Conservation (phyloP, 2,888 invertebrate genomes). For the Eristalis tenax region DNA sequence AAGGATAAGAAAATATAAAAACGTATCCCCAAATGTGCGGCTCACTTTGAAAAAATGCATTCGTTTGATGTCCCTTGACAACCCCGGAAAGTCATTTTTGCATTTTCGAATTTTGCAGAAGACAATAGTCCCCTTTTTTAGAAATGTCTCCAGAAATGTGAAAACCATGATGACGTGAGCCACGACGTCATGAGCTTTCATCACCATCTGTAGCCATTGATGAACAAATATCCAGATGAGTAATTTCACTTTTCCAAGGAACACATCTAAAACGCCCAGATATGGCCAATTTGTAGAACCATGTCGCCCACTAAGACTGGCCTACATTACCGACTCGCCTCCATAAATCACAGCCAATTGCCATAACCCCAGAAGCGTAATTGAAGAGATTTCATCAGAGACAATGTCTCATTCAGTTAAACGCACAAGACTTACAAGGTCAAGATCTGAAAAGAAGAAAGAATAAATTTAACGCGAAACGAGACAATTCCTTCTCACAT, state of each 20-base stretch:
- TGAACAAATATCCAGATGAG: not conserved
- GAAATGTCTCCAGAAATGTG: too few relatives aligned
- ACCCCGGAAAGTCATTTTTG: too few relatives aligned
- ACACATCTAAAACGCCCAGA: not conserved
- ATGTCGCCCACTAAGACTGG: not conserved
- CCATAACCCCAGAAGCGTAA: not conserved
- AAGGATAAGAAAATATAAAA: not conserved
- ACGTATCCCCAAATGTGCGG: slow-evolving; percentile 10
- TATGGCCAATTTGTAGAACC: not conserved
- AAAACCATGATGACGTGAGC: too few relatives aligned
- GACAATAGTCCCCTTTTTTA: too few relatives aligned
- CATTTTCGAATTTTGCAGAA: too few relatives aligned
- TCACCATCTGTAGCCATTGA: not conserved
- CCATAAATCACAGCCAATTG: not conserved
- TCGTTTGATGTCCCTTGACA: too few relatives aligned
- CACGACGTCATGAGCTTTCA: too few relatives aligned
- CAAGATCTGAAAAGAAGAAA: not conserved
- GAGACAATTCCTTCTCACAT: not conserved
- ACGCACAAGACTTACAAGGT: not conserved
- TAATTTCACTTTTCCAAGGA: not conserved
- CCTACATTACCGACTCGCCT: not conserved
- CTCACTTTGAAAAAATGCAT: too few relatives aligned
- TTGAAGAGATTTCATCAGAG: not conserved
- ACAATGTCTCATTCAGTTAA: not conserved
- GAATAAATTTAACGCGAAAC: not conserved